These are phyloP conservation scores for Anarhynchus alexandrinus DNA, from an alignment of 2,113 vertebrate genomes.

Conservation along the genomic window DNA sequence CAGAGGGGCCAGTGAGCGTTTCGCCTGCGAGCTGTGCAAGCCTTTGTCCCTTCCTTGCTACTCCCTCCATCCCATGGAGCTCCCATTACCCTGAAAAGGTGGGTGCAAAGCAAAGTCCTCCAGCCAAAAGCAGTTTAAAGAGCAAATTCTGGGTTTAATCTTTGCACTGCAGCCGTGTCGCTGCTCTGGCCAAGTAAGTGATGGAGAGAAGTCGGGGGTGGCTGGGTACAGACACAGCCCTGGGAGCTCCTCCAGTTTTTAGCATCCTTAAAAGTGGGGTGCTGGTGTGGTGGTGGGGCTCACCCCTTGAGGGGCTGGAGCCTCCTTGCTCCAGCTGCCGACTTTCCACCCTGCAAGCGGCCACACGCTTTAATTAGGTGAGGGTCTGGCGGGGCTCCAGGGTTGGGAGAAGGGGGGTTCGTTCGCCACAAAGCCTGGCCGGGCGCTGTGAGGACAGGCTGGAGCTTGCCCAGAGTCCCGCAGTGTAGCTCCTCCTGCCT, in stretches of 20 bases:
- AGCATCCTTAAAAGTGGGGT: neutral
- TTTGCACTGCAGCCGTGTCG: neutral
- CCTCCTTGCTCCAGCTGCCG: rapidly evolving
- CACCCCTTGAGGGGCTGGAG: neutral
- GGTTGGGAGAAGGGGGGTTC: neutral
- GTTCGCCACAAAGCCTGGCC: neutral
- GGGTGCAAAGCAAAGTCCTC: neutral
- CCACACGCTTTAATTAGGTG: neutral
- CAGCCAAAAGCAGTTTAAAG: neutral
- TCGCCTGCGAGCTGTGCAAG: rapidly evolving
- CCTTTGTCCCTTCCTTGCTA: neutral
- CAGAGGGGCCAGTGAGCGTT: neutral
- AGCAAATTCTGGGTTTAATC: neutral
- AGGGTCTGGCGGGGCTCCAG: neutral
- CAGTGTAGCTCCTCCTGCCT: neutral
- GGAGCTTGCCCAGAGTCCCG: neutral
- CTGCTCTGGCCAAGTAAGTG: too few relatives aligned
- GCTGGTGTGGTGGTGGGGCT: neutral
- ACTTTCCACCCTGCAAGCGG: neutral
- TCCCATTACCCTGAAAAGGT: rapidly evolving
- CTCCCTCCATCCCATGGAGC: rapidly evolving
- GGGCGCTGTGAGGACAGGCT: neutral
- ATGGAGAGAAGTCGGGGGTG: neutral
- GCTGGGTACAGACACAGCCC: too few relatives aligned
- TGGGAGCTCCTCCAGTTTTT: neutral